Evolutionary conservation across 2,797 vertebrate genomes (phyloP), one percentile per base, ranked within the genome.

Genomic region (Peromyscus melanophrys): DNA sequence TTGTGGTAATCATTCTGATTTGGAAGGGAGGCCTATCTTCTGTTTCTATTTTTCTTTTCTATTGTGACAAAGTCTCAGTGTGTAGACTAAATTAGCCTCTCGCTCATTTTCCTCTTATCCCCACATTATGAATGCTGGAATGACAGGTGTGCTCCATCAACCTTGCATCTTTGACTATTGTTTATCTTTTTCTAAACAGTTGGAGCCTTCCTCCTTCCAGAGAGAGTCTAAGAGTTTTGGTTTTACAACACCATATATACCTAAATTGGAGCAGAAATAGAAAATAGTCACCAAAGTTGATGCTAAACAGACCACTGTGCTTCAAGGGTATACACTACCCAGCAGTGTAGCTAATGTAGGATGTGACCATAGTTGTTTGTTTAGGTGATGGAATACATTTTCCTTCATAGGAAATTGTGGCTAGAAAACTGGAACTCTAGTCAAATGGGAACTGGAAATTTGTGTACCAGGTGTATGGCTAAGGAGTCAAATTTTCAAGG

Each of bases 371-470:
- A 27, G 23, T 21, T 96, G 65, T 96, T 97, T 96, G 69, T 89
- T 97, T 96, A 94, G 89, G 19, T 63, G 52, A 80, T 94, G 80
- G 40, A 81, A 82, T 90, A 76, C 55, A 95, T 97, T 87, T 94
- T 90, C 65, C 52, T 23, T 59, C 69, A 61, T 21, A 97, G 95
- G 96, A 97, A 98, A 80, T 88, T 43, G 29, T 0, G 3, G 88
- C 88, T 61, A 95, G 92, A 91, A 96, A 95, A 96, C 12, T 19
- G 31, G 95, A 91, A 90, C 80, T 25, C 16, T 65, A 96, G 90
- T 95, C 93, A 98, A 96, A 92, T 95, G 27, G 46, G 88, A 94
- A 63, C 27, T 84, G 81, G 87, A 93, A 96, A 97, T 98, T 97
- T 95, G 81, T 77, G 29, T 88, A 67, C 83, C 90, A 63, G 95